phyloP scores from a whole-genome alignment of 2,113 vertebrate species.

The Malurus cyaneus region DNA sequence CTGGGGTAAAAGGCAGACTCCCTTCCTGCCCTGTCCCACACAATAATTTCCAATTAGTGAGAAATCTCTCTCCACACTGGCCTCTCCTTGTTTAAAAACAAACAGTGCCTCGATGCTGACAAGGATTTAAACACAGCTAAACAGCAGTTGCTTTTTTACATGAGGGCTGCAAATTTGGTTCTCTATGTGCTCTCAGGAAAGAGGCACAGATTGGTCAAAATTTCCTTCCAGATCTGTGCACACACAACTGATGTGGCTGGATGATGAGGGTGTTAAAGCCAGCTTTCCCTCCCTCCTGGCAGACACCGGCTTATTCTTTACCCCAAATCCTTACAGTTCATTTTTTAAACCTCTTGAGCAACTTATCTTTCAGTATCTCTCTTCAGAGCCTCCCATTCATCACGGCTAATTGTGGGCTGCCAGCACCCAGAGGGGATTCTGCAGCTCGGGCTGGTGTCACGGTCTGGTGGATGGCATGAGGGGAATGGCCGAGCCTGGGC shows the following conservation, averaged over 20 bases:
- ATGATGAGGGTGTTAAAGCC: neutral
- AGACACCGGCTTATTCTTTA: neutral
- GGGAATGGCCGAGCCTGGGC: conserved; percentile 8
- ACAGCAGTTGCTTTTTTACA: neutral
- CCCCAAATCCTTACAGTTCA: neutral
- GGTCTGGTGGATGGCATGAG: conserved; percentile 50
- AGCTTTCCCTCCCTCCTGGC: neutral
- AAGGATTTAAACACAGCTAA: neutral
- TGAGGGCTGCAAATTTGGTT: neutral
- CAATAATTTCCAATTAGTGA: neutral
- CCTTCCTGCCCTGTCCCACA: neutral
- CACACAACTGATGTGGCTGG: neutral
- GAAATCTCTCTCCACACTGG: neutral
- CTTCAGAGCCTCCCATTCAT: conserved; percentile 21
- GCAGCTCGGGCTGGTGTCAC: conserved; percentile 1
- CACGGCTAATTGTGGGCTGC: conserved; percentile 2
- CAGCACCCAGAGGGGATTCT: conserved; percentile 15
- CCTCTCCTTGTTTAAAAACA: neutral
- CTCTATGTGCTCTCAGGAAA: neutral
- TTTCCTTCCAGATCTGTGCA: neutral
- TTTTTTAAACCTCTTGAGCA: conserved; percentile 7
- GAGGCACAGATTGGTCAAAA: neutral
- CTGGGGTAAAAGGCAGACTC: neutral
- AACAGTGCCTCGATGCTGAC: neutral
- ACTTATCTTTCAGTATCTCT: conserved; percentile 22